Base-by-base conservation (phyloP, 2,797 vertebrate genomes). In the Melanotaenia nigrans region DNA sequence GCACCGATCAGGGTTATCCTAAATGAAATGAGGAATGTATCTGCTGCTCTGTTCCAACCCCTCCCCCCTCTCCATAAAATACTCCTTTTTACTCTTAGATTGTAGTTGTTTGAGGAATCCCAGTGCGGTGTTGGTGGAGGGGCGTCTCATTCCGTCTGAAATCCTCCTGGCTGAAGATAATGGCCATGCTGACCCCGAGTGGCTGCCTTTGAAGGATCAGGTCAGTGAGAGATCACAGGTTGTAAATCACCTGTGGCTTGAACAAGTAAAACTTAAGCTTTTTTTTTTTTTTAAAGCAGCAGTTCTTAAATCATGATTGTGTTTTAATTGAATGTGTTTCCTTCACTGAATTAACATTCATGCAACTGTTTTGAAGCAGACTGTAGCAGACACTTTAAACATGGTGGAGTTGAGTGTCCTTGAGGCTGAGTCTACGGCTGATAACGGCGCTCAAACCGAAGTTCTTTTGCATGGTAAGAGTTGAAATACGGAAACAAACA, bases 401-500 rank as follows among this genome's bases (percentile, higher is more conserved):
- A 55, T 30, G 63, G 56, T 69, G 57, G 81, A 75, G 65, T 25
- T 42, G 6, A 75, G 45, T 0, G 0, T 20, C 53, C n/a, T 62
- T 28, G 65, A 86, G 54, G 16, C 7, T 0, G 76, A 77, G 3
- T 32, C 59, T 40, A 38, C 51, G 7, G 2, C 40, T 53, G 55
- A 62, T 2, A 28, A 11, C 20, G 62, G 71, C 0, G 22, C 61
- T 33, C 66, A 63, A 16, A 55, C 64, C 25, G 73, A 85, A 38
- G 22, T 57, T n/a, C 32, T 69, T 53, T 71, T 84, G 28, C 65
- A 78, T 0, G 85, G 89, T 90, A 80, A 83, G 66, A 57, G 14
- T 33, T 35, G 2, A 47, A 54, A 45, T 47, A 47, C 20, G 4
- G 20, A 51, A 36, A 8, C 47, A 36, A 1, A 42, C 5, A 35